A percentile compares a stretch with the other conserved stretches of the same genome.
Evolutionary conservation across 1,140 invertebrate genomes (phyloP).

Genomic region (Whitmania pigra): DNA sequence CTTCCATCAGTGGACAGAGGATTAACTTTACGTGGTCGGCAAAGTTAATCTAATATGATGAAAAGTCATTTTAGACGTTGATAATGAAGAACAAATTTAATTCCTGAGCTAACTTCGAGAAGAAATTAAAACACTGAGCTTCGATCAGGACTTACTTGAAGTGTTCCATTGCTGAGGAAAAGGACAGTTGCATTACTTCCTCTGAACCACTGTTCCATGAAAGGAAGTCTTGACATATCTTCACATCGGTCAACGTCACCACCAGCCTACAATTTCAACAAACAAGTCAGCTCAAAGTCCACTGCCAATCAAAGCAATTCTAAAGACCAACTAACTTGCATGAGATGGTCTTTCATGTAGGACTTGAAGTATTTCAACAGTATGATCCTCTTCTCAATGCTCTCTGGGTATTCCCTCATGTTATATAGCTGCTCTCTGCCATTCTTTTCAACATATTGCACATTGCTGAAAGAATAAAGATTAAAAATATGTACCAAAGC

Average conservation of each 20-base stretch:
- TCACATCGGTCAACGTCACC: constrained; percentile 65
- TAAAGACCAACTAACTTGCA: constrained; percentile 53
- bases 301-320: background rate
- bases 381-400: constrained; percentile 89
- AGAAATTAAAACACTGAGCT: too few species aligned
- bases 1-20: constrained; percentile 87
- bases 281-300: background rate
- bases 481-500: background rate
- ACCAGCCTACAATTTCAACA: constrained; percentile 50
- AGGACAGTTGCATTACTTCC: constrained; percentile 86
- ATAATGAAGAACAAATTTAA: too few species aligned
- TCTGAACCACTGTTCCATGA: constrained; percentile 86
- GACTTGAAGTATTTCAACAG: constrained; percentile 85
- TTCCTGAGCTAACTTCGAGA: too few species aligned
- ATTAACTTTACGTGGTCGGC: constrained; percentile 91
- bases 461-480: constrained; percentile 51
- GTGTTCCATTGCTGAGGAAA: constrained; percentile 88
- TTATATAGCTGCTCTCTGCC: constrained; percentile 78
- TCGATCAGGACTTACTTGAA: constrained; percentile 57
- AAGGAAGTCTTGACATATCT: constrained; percentile 75
- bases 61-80: background rate
- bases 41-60: constrained; percentile 43
- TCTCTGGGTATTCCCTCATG: constrained; percentile 59
- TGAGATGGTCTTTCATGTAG: constrained; percentile 93
- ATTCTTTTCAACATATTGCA: constrained; percentile 88